Evolutionary conservation across 2,888 invertebrate genomes (phyloP).

Genomic region (Pycnomerus fuliginosus): DNA sequence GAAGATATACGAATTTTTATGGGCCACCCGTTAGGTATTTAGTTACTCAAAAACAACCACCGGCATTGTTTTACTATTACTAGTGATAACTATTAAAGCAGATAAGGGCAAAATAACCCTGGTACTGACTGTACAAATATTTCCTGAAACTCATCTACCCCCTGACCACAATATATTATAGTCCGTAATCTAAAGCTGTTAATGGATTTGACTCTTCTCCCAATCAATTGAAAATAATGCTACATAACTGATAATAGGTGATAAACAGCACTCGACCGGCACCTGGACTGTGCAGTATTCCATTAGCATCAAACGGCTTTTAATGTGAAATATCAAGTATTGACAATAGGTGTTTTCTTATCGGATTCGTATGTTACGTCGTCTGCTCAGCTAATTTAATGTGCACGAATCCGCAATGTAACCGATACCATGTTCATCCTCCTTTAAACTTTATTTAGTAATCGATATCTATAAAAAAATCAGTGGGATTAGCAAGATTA

Average conservation of each 20-base stretch:
- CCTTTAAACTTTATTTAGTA: no score
- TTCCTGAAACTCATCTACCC: no score
- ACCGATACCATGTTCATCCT: no score
- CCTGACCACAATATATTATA: conserved; percentile 2
- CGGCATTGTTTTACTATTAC: no score
- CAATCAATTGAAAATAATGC: conserved; percentile 21
- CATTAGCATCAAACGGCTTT: conserved; percentile 46
- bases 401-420: conserved; percentile 30
- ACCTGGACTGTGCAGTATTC: conserved; percentile 42
- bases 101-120: no score
- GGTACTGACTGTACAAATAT: no score
- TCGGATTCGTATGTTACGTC: conserved; percentile 42
- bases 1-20: no score
- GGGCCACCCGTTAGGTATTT: no score
- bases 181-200: conserved; percentile 20
- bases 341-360: conserved; percentile 43
- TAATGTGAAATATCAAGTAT: conserved; percentile 42
- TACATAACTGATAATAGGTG: conserved; percentile 21
- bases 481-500: not conserved
- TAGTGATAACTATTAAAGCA: no score
- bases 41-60: no score
- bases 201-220: conserved; percentile 13
- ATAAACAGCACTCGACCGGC: conserved; percentile 25
- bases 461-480: no score
- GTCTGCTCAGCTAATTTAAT: conserved; percentile 41